These are phyloP conservation scores for Aphaenogaster ashmeadi DNA, from an alignment of 1,140 invertebrate species.

Conservation along the genomic window DNA sequence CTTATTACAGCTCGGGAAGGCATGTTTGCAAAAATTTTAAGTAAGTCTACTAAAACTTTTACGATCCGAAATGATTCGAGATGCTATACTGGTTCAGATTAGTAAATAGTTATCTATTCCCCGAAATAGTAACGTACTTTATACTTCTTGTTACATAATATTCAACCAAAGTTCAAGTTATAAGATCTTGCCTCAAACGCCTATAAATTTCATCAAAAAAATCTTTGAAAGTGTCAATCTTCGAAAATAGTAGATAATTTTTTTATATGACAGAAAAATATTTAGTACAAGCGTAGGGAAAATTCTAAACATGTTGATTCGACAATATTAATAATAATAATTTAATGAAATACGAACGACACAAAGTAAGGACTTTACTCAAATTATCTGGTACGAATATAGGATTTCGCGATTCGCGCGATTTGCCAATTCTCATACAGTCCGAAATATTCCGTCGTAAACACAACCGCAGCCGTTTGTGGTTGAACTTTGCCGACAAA, in stretches of 20 bases:
- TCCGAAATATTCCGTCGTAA: constrained; percentile 33
- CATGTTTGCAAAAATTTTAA: background rate
- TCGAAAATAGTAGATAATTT: background rate
- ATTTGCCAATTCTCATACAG: constrained; percentile 11
- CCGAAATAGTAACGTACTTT: background rate
- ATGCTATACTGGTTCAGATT: background rate
- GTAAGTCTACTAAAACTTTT: background rate
- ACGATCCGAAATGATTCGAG: background rate
- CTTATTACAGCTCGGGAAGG: background rate
- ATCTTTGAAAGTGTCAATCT: background rate
- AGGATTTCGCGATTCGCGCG: background rate
- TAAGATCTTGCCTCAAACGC: background rate
- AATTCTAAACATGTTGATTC: background rate
- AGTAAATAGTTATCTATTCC: constrained; percentile 1
- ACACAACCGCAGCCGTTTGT: constrained; percentile 45
- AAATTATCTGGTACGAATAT: background rate
- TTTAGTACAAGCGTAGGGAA: background rate
- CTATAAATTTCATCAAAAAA: background rate
- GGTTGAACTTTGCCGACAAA: constrained; percentile 49
- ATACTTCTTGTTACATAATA: background rate
- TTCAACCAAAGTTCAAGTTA: background rate
- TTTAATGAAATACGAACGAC: background rate
- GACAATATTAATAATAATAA: background rate
- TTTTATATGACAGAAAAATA: background rate
- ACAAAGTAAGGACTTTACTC: background rate